Conservation (phyloP, 2,797 vertebrate species). For the Antrozous pallidus region DNA sequence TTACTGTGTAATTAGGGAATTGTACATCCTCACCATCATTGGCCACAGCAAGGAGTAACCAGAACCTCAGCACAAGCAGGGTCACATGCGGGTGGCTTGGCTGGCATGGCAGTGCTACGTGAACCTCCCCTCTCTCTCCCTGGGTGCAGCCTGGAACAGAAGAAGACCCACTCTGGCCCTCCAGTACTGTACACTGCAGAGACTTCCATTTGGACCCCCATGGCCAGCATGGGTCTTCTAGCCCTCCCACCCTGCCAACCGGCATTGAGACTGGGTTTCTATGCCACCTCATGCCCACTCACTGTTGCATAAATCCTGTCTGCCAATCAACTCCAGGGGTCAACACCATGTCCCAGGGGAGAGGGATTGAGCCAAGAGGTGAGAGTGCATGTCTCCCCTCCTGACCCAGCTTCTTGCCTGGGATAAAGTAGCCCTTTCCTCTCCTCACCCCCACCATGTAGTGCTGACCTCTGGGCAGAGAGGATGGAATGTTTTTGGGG, state of each 20-base stretch:
- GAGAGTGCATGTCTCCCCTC: constrained; percentile 64
- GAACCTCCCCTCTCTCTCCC: neutral
- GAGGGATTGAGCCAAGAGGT: constrained; percentile 48
- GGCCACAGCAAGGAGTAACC: constrained; percentile 89
- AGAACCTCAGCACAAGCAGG: neutral
- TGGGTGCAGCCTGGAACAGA: neutral
- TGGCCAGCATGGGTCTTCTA: constrained; percentile 52
- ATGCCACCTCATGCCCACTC: constrained; percentile 24
- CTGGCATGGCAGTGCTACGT: neutral
- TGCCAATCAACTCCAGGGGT: constrained; percentile 56
- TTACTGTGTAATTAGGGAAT: neutral
- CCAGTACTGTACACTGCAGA: constrained; percentile 47
- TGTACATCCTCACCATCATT: constrained; percentile 91
- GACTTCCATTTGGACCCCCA: neutral
- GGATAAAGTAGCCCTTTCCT: neutral
- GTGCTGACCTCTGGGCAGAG: constrained; percentile 6
- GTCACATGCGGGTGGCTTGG: neutral
- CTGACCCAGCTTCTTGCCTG: constrained; percentile 48
- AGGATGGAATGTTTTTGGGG: neutral
- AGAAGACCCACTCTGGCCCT: neutral
- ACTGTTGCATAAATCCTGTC: constrained; percentile 70
- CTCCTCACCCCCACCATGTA: neutral
- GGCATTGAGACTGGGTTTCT: neutral
- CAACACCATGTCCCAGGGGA: constrained; percentile 47
- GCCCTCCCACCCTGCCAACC: neutral